Evolutionary conservation across 1,140 invertebrate species (phyloP).

Genomic region (Propsilocerus akamusi): DNA sequence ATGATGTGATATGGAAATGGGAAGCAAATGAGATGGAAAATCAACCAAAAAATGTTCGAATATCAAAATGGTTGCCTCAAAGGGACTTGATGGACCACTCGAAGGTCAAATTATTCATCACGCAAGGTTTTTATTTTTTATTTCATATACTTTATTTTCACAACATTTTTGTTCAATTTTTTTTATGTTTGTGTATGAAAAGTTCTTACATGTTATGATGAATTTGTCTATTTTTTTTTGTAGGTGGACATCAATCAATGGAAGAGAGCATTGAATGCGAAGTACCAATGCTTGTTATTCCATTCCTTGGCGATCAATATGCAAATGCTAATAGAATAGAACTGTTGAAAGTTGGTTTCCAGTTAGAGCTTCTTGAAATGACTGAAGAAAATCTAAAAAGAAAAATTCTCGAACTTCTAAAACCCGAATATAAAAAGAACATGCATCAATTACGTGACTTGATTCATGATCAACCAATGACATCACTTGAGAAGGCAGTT

Average conservation of each 20-base stretch:
- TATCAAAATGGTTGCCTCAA: slow-evolving; percentile 43
- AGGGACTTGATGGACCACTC: slow-evolving; percentile 33
- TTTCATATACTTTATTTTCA: too few relatives aligned
- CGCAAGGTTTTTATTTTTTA: too few relatives aligned
- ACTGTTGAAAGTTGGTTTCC: slow-evolving; percentile 13
- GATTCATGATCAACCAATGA: slow-evolving; percentile 21
- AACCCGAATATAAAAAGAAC: slow-evolving; percentile 16
- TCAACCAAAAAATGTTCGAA: slow-evolving; percentile 36
- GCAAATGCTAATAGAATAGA: slow-evolving; percentile 24
- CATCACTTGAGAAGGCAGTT: slow-evolving; percentile 22
- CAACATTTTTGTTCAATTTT: too few relatives aligned
- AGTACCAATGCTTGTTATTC: slow-evolving; percentile 31
- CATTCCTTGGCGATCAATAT: slow-evolving; percentile 25
- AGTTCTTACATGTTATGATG: too few relatives aligned
- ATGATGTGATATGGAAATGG: slow-evolving; percentile 36
- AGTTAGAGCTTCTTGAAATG: slow-evolving; percentile 14
- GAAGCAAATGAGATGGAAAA: slow-evolving; percentile 19
- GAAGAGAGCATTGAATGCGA: slow-evolving; percentile 30
- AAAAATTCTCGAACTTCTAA: slow-evolving; percentile 13
- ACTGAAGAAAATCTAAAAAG: slow-evolving; percentile 14
- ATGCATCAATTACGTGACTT: slow-evolving; percentile 26
- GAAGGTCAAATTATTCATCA: slow-evolving; percentile 25
- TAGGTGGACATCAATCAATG: slow-evolving; percentile 30
- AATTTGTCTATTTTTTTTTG: too few relatives aligned
- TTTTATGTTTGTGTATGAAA: too few relatives aligned